Conservation (phyloP, 2,797 vertebrate species). For the Pithecia hirsuta region DNA sequence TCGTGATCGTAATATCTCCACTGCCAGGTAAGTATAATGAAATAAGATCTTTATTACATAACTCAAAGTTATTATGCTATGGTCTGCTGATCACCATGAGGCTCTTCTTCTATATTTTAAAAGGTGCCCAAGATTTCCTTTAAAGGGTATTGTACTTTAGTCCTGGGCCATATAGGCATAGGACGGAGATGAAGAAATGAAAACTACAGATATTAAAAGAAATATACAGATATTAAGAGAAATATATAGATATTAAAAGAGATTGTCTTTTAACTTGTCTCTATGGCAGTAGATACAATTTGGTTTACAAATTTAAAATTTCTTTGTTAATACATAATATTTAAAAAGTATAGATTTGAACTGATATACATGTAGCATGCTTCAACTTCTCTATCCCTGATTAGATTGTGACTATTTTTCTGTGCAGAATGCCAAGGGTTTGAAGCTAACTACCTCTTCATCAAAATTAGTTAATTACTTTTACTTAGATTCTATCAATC, state of each 20-base stretch:
- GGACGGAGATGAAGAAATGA: not conserved
- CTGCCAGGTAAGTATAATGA: not conserved
- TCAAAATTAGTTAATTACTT: not conserved
- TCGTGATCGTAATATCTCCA: not conserved
- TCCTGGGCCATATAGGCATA: not conserved
- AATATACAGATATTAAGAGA: not conserved
- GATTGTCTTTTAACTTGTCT: not conserved
- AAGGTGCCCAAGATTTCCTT: not conserved
- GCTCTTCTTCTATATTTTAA: not conserved
- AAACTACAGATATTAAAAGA: not conserved
- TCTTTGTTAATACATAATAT: not conserved
- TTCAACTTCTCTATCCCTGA: not conserved
- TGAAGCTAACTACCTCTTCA: not conserved
- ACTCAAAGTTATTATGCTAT: not conserved
- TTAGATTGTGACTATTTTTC: not conserved
- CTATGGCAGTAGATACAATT: not conserved
- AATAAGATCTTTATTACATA: not conserved
- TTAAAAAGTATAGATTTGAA: not conserved
- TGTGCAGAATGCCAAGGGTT: not conserved
- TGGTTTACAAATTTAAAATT: not conserved
- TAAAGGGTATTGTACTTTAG: not conserved
- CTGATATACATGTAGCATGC: fast-evolving
- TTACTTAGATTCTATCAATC: not conserved
- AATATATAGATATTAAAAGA: not conserved
- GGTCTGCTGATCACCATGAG: not conserved